phyloP scores from a whole-genome alignment of 2,888 invertebrate genomes.

The Falcaria lacertinaria region DNA sequence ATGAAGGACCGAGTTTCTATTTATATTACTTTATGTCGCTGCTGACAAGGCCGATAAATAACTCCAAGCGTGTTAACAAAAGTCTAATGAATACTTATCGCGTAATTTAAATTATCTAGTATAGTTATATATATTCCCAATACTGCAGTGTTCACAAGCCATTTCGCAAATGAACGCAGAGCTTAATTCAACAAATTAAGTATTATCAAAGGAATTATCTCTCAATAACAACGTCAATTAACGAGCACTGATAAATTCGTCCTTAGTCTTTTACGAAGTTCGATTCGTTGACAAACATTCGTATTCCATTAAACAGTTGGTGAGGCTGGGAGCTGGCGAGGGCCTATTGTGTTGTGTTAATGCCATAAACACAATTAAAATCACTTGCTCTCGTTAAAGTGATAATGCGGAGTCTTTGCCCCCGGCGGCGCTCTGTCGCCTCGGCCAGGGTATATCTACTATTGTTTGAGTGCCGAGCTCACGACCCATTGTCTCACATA shows the following conservation, averaged over 20 bases:
- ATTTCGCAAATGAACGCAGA: no score
- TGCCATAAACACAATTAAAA: conserved; percentile 75
- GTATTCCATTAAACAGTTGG: conserved; percentile 9
- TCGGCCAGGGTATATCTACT: conserved; percentile 10
- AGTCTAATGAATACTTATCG: neutral
- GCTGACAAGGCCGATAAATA: no score
- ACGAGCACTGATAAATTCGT: neutral
- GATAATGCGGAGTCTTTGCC: conserved; percentile 71
- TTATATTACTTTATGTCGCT: no score
- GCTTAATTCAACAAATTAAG: no score
- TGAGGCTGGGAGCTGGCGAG: conserved; percentile 32
- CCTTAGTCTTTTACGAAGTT: neutral
- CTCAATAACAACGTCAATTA: neutral
- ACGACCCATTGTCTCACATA: conserved; percentile 37
- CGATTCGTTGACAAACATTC: neutral
- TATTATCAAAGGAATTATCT: neutral
- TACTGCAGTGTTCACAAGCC: no score
- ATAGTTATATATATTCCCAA: no score
- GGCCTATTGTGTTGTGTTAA: conserved; percentile 62
- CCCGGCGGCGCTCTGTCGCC: conserved; percentile 29
- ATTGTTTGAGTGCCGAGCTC: conserved; percentile 43
- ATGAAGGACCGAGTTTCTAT: no score
- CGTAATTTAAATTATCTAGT: neutral
- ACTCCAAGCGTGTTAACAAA: no score
- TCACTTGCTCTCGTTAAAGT: conserved; percentile 72